Evolutionary conservation across 53 echinoderm and acorn worm species (phyloP).

Genomic region (Hippasteria phrygiana): DNA sequence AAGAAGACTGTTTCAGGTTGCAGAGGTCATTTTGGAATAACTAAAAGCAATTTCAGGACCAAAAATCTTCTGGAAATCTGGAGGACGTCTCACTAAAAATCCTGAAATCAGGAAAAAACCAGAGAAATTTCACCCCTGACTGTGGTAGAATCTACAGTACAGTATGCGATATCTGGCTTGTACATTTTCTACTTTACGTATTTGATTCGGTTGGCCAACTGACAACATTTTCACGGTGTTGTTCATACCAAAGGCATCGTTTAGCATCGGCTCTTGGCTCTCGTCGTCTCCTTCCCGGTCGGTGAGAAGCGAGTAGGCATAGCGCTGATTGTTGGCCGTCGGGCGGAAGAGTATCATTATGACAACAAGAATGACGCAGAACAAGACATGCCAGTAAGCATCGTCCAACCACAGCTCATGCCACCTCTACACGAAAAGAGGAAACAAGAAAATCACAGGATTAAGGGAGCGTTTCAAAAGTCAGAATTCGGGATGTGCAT

Average conservation of each 20-base stretch:
- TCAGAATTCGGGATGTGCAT: background rate
- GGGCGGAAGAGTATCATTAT: slow-evolving; percentile 90
- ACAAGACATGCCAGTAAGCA: slow-evolving; percentile 96
- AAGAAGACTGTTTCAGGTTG: no score
- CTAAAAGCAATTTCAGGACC: no score
- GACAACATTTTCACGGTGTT: background rate
- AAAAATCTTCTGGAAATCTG: no score
- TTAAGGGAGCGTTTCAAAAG: background rate
- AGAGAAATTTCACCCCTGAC: no score
- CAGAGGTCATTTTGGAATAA: no score
- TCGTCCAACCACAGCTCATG: slow-evolving; percentile 96
- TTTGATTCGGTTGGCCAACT: no score
- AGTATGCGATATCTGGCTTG: no score
- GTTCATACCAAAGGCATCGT: slow-evolving; percentile 90
- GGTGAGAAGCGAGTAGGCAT: slow-evolving; percentile 90
- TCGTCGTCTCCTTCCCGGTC: slow-evolving; percentile 87
- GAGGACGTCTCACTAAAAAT: no score
- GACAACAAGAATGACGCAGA: slow-evolving; percentile 84
- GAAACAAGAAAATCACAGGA: background rate
- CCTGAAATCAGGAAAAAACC: no score
- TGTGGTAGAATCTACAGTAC: no score
- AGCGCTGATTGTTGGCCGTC: slow-evolving; percentile 94
- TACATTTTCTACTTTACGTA: no score
- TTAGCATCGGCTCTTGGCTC: slow-evolving; percentile 92
- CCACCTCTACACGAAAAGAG: slow-evolving; percentile 75